These are phyloP conservation scores for Passer domesticus DNA, from an alignment of 2,113 vertebrate species.

Conservation along the genomic window DNA sequence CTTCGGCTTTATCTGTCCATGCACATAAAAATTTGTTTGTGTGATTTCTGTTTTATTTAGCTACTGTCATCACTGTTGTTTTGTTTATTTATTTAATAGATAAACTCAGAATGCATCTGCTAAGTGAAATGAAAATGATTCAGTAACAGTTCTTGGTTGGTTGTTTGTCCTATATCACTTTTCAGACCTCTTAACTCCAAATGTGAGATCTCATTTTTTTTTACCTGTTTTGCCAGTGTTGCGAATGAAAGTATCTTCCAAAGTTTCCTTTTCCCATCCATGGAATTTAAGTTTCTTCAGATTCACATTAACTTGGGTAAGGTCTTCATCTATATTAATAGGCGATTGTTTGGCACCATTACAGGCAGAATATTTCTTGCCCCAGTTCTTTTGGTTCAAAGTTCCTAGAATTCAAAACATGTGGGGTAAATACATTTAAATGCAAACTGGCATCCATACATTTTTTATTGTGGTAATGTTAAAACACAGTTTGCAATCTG, in stretches of 20 bases:
- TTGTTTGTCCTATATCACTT: background rate
- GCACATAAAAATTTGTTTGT: background rate
- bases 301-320: conserved; percentile 91
- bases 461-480: background rate
- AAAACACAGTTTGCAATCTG: background rate
- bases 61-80: background rate
- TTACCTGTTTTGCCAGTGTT: conserved; percentile 97
- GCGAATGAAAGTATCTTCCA: conserved; percentile 81
- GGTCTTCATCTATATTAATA: conserved; percentile 91
- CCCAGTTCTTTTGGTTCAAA: conserved; percentile 94
- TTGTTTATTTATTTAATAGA: background rate
- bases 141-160: background rate
- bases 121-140: background rate
- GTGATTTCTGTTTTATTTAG: background rate
- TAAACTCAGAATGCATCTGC: background rate
- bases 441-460: background rate
- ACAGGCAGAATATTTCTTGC: conserved; percentile 92
- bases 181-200: background rate
- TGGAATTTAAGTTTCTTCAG: conserved; percentile 89
- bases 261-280: conserved; percentile 84
- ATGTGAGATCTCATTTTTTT: background rate
- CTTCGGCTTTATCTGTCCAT: background rate
- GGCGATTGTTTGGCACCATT: conserved; percentile 94
- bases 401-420: conserved; percentile 78
- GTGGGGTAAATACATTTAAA: background rate